These are phyloP conservation scores for Galerucella nymphaeae DNA, from an alignment of 2,888 invertebrate species.

Conservation along the genomic window DNA sequence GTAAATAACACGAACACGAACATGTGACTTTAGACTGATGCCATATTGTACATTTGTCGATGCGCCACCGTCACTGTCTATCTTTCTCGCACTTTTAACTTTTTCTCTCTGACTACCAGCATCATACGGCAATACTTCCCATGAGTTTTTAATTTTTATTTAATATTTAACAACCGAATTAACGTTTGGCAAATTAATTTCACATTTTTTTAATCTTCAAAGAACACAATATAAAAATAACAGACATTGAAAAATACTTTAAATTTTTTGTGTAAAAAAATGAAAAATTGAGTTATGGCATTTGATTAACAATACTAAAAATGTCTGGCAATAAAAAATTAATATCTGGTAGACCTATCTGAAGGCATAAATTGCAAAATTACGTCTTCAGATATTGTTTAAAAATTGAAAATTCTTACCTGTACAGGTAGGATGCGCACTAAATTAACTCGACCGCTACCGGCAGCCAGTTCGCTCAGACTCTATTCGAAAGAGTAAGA, in stretches of 20 bases:
- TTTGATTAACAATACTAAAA: not conserved
- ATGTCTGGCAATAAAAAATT: constrained; percentile 15
- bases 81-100: not conserved
- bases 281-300: constrained; percentile 5
- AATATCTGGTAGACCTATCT: not conserved
- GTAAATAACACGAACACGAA: not conserved
- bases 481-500: not conserved
- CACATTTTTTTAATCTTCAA: no score
- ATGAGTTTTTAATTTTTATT: no score
- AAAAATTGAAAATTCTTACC: constrained; percentile 2
- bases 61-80: no score
- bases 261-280: not conserved
- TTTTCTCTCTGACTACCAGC: not conserved
- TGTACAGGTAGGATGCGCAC: constrained; percentile 6
- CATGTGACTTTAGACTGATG: no score
- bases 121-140: no score
- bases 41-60: no score
- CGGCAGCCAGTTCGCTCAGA: not conserved
- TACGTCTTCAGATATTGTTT: no score
- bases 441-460: not conserved
- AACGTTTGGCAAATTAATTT: no score
- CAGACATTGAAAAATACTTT: not conserved
- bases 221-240: constrained; percentile 1
- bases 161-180: no score
- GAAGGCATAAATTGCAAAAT: no score